Evolutionary conservation across 2,797 vertebrate species (phyloP).

Genomic region (Gastrophryne carolinensis): DNA sequence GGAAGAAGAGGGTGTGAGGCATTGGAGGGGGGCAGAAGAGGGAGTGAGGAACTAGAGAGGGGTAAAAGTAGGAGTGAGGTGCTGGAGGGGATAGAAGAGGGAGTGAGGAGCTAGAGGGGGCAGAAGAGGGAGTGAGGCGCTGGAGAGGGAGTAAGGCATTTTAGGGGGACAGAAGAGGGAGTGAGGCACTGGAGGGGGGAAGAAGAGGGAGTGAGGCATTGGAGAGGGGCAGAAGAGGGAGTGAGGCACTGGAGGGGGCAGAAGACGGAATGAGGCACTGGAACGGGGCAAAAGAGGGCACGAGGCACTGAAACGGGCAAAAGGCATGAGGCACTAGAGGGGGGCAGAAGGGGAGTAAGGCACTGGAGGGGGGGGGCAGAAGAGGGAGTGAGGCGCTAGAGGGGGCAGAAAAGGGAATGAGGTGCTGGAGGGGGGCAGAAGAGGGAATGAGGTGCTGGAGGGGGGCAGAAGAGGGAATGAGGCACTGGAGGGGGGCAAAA

Average conservation of each 20-base stretch:
- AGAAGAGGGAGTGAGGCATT: not conserved
- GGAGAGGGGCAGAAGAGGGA: not conserved
- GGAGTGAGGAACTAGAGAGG: not conserved
- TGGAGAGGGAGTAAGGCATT: no score
- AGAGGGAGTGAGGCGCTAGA: not conserved
- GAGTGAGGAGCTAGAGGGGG: not conserved
- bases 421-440: no score
- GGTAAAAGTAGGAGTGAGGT: no score
- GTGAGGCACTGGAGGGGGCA: not conserved
- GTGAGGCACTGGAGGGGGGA: not conserved
- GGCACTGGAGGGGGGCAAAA: not conserved
- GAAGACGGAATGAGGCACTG: not conserved
- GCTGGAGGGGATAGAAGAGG: not conserved
- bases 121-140: not conserved
- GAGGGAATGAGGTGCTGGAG: no score
- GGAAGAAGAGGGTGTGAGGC: not conserved
- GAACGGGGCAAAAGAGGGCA: no score
- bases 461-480: not conserved
- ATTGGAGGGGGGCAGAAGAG: not conserved
- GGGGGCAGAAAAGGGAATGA: not conserved
- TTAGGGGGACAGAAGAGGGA: not conserved
- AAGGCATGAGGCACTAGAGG: not conserved
- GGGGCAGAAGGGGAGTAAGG: no score
- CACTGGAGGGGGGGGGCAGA: no score
- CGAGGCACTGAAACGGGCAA: not conserved